Conservation (phyloP, 2,888 invertebrate species). For the Ormia ochracea region DNA sequence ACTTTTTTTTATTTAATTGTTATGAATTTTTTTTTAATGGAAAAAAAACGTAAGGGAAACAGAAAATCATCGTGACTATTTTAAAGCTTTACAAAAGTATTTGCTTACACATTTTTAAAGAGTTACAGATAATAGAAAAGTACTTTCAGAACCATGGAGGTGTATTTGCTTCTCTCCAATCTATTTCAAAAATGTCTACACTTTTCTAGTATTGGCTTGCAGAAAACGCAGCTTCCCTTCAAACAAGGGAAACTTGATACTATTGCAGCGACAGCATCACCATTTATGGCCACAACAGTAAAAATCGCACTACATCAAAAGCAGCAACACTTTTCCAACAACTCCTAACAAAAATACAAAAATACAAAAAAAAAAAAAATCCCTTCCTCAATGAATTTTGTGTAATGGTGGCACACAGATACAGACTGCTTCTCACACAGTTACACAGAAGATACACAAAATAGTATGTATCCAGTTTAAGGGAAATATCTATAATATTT, state of each 20-base stretch:
- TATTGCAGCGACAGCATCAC: conserved; percentile 45
- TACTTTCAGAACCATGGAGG: too few relatives aligned
- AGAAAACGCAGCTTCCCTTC: too few relatives aligned
- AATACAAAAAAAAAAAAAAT: conserved; percentile 14
- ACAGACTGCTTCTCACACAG: neutral
- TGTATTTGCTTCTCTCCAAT: neutral
- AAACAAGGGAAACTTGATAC: conserved; percentile 36
- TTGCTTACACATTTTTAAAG: too few relatives aligned
- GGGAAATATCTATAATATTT: too few relatives aligned
- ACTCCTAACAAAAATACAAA: conserved; percentile 35
- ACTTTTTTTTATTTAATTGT: too few relatives aligned
- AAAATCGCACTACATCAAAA: conserved; percentile 30
- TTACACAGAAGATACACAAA: conserved; percentile 37
- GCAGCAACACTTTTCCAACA: conserved; percentile 37
- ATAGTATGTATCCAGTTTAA: conserved; percentile 49
- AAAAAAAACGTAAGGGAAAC: too few relatives aligned
- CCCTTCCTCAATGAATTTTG: conserved; percentile 62
- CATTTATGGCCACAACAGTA: conserved; percentile 13
- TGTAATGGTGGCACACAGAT: conserved; percentile 42
- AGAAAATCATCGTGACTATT: too few relatives aligned
- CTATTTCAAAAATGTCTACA: too few relatives aligned
- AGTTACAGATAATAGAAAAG: too few relatives aligned
- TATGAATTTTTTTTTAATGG: too few relatives aligned
- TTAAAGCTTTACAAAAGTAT: too few relatives aligned
- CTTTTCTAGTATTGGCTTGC: too few relatives aligned